A percentile compares a stretch with the other conserved stretches of the same genome.
Conservation (phyloP, 2,797 vertebrate species). For the Myotis daubentonii region DNA sequence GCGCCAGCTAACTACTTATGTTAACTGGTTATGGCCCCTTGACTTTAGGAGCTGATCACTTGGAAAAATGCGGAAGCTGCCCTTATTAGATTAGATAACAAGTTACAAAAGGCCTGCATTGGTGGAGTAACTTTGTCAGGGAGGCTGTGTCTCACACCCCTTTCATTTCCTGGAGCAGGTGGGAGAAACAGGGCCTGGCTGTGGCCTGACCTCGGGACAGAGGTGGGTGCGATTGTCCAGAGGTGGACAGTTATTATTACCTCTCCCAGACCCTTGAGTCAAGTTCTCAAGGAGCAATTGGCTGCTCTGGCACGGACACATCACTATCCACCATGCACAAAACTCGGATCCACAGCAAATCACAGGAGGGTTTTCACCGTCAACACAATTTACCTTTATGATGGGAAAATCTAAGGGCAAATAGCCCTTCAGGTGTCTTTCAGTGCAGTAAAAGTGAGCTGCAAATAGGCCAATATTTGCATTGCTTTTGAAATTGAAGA, state of each 20-base stretch:
- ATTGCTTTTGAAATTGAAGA: not conserved
- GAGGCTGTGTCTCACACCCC: not conserved
- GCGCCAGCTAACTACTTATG: not conserved
- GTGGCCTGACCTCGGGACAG: not conserved
- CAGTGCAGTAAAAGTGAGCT: not conserved
- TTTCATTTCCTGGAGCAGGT: not conserved
- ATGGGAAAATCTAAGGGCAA: not conserved
- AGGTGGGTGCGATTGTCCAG: rapidly evolving
- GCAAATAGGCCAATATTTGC: not conserved
- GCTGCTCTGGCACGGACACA: rapidly evolving
- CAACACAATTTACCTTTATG: not conserved
- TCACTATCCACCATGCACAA: rapidly evolving
- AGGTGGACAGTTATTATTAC: too few species aligned
- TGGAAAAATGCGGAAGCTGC: not conserved
- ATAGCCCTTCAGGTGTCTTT: not conserved
- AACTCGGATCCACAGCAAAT: not conserved
- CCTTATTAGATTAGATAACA: not conserved
- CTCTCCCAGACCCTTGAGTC: not conserved
- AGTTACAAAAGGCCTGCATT: not conserved
- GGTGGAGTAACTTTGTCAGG: not conserved
- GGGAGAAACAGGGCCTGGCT: too few species aligned
- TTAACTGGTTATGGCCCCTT: rapidly evolving
- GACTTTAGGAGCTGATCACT: not conserved
- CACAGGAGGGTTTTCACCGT: not conserved
- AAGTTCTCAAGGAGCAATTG: rapidly evolving